Evolutionary conservation across 2,888 invertebrate genomes (phyloP).

Genomic region (Himalopsyche anomala): DNA sequence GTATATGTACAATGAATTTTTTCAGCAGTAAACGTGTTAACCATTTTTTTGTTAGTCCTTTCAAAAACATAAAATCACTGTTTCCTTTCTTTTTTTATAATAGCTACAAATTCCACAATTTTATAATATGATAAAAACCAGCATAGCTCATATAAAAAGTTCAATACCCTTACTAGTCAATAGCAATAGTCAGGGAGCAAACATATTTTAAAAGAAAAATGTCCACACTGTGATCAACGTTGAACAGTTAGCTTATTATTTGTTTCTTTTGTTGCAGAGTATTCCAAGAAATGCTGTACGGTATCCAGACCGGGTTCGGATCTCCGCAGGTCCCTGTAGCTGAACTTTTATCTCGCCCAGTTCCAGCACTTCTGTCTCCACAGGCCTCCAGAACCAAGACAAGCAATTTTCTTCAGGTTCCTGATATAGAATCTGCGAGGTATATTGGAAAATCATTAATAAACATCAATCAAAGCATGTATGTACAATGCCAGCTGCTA

Average conservation of each 20-base stretch:
- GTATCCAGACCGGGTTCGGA: constrained; percentile 94
- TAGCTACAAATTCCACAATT: too few species aligned
- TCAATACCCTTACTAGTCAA: too few species aligned
- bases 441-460: constrained; percentile 64
- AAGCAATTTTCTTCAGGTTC: constrained; percentile 93
- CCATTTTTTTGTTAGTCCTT: too few species aligned
- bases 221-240: too few species aligned
- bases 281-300: constrained; percentile 96
- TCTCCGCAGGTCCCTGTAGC: constrained; percentile 95
- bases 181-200: too few species aligned
- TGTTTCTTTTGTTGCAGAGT: constrained; percentile 76
- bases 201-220: too few species aligned
- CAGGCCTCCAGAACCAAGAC: constrained; percentile 91
- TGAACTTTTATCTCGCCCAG: constrained; percentile 89
- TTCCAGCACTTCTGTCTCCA: constrained; percentile 90
- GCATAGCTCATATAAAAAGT: too few species aligned
- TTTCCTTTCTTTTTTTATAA: too few species aligned
- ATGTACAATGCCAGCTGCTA: background rate
- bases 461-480: background rate
- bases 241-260: background rate
- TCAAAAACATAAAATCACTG: too few species aligned
- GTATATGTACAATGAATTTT: too few species aligned
- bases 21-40: too few species aligned
- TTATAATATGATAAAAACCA: too few species aligned
- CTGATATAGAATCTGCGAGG: constrained; percentile 90